Base-by-base conservation (phyloP, 1,140 invertebrate genomes). In the Macrosteles quadrilineatus region DNA sequence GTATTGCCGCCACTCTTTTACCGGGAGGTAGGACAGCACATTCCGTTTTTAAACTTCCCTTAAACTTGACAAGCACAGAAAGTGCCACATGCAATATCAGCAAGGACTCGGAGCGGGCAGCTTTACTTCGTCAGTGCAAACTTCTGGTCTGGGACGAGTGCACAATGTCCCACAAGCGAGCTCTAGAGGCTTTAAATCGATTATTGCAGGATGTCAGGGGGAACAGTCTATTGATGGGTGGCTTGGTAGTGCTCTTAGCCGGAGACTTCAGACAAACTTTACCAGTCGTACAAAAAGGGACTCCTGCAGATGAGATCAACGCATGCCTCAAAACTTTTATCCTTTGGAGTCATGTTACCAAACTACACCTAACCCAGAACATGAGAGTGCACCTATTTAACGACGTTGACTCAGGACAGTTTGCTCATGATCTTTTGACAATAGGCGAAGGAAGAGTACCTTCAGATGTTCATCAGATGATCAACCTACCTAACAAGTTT, bases 1-100 rank as follows among this genome's bases (percentile, higher is more conserved):
- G 83, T 66, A 85, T 87, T 62, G 84, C 84, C 25, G 82, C 84
- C 30, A 85, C 81, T 50, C 76, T 85, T 27, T 69, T 86, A 62
- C 67, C 77, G 59, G 78, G 79, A 73, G 85, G 83, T 25, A 70
- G 78, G 76, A 87, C 82, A 36, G 79, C 79, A 62, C 82, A 85
- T 79, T 83, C 78, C 1, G 76, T 77, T 50, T 81, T 86, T 30
- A 83, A 83, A 73, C 70, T 83, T 14, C 78, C 80, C 67, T 19
- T 66, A 17, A 45, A 66, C n/a, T 12, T 66, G 23, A 17, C 17
- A n/a, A n/a, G n/a, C 19, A 55, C 17, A 11, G 23, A 55, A 55
- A 23, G 4, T 55, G 50, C 50, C 9, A 9, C 6, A 23, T 55
- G 50, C 19, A 45, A 66, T 40, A 45, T 66, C 50, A 40, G 23